Evolutionary conservation across 2,888 invertebrate genomes (phyloP).

Genomic region (Miltochrista miniata): DNA sequence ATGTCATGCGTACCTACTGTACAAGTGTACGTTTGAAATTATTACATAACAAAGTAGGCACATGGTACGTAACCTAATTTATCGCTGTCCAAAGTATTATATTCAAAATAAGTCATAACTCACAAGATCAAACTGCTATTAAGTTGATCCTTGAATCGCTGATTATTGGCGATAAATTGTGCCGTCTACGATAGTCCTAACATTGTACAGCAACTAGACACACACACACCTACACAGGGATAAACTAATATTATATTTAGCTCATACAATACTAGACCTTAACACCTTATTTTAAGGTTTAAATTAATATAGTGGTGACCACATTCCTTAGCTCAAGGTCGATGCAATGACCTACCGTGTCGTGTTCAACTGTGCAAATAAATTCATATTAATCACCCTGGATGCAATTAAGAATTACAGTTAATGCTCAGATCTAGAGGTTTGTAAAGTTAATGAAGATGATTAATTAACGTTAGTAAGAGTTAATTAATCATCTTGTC

Average conservation of each 20-base stretch:
- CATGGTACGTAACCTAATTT: no score
- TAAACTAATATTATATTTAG: conserved; percentile 18
- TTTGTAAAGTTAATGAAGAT: background rate
- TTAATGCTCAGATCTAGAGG: conserved; percentile 6
- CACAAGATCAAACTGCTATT: no score
- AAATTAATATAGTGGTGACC: conserved; percentile 36
- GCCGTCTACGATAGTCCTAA: conserved; percentile 8
- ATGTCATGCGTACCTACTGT: no score
- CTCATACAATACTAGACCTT: conserved; percentile 38
- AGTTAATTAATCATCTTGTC: no score
- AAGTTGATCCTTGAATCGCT: no score
- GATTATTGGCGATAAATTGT: no score
- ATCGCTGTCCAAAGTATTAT: no score
- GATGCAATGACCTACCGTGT: conserved; percentile 56
- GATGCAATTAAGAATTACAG: conserved; percentile 43
- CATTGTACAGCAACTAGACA: conserved; percentile 18
- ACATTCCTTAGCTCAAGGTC: conserved; percentile 70
- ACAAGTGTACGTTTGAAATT: no score
- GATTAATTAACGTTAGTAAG: no score
- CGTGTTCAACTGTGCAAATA: conserved; percentile 45
- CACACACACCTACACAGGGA: conserved; percentile 29
- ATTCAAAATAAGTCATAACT: no score
- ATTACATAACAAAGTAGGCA: no score
- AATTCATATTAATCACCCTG: conserved; percentile 43
- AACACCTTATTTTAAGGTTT: conserved; percentile 33